Evolutionary conservation across 2,113 vertebrate species (phyloP).

Genomic region (Channa argus): DNA sequence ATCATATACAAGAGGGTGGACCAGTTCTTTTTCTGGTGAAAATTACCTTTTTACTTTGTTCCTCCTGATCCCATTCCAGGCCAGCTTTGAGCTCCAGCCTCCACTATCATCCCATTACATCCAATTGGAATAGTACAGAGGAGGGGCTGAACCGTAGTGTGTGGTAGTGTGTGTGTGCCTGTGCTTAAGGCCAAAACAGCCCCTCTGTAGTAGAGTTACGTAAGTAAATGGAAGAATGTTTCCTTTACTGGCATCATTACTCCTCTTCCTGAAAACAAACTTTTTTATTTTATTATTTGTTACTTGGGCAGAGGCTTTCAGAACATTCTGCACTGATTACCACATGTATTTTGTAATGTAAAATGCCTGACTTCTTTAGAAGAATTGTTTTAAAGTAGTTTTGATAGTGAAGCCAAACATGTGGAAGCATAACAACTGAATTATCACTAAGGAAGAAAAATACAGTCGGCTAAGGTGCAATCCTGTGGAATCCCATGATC

Average conservation of each 20-base stretch:
- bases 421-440: constrained; percentile 3
- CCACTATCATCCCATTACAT: constrained; percentile 54
- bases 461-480: background rate
- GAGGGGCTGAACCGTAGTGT: constrained; percentile 28
- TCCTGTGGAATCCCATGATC: background rate
- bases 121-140: constrained; percentile 57
- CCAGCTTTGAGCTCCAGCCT: constrained; percentile 48
- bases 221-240: constrained; percentile 72
- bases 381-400: background rate
- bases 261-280: constrained; percentile 58
- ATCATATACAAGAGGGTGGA: constrained; percentile 39
- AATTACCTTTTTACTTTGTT: constrained; percentile 61
- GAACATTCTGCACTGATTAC: constrained; percentile 9
- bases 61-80: constrained; percentile 51
- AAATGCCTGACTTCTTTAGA: background rate
- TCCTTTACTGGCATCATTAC: constrained; percentile 65
- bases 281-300: constrained; percentile 26
- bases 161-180: constrained; percentile 37
- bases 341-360: background rate
- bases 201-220: constrained; percentile 72
- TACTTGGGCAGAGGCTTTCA: background rate
- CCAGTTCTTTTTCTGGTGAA: constrained; percentile 51
- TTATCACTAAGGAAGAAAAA: constrained; percentile 23
- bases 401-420: background rate
- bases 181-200: constrained; percentile 70